phyloP scores from a whole-genome alignment of 2,113 vertebrate genomes.

The Stegastes partitus region DNA sequence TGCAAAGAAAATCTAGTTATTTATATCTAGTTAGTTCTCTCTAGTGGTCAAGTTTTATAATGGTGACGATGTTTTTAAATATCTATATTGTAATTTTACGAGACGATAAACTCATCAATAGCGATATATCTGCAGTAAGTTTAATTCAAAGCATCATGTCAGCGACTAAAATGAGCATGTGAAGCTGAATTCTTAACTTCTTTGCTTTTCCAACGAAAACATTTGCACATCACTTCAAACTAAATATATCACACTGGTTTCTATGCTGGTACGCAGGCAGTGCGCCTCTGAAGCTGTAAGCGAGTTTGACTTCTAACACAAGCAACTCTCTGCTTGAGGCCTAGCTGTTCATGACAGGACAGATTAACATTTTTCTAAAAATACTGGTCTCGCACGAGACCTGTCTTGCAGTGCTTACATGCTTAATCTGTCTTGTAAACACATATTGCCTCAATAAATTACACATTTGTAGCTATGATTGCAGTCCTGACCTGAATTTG shows the following conservation, averaged over 20 bases:
- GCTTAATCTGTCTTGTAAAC: background rate
- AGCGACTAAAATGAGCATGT: background rate
- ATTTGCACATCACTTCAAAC: background rate
- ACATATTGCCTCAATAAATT: background rate
- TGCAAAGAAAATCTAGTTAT: no score
- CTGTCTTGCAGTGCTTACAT: background rate
- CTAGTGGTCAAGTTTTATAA: background rate
- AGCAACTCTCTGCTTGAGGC: slow-evolving; percentile 33
- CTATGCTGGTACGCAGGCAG: background rate
- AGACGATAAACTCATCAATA: background rate
- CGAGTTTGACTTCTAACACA: slow-evolving; percentile 36
- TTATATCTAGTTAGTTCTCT: background rate
- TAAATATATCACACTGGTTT: slow-evolving; percentile 11
- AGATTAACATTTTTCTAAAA: slow-evolving; percentile 73
- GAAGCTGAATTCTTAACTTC: background rate
- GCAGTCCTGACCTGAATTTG: background rate
- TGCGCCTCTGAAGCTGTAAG: slow-evolving; percentile 1
- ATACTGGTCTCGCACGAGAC: slow-evolving; percentile 36
- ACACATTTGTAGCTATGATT: background rate
- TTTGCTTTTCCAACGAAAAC: background rate
- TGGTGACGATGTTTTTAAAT: background rate
- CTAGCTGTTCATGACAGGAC: slow-evolving; percentile 62
- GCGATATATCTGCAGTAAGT: background rate
- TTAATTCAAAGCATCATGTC: background rate
- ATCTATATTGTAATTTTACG: background rate